Evolutionary conservation across 2,888 invertebrate genomes (phyloP), one percentile per base, ranked within the genome.

Genomic region (Tipula confusa): DNA sequence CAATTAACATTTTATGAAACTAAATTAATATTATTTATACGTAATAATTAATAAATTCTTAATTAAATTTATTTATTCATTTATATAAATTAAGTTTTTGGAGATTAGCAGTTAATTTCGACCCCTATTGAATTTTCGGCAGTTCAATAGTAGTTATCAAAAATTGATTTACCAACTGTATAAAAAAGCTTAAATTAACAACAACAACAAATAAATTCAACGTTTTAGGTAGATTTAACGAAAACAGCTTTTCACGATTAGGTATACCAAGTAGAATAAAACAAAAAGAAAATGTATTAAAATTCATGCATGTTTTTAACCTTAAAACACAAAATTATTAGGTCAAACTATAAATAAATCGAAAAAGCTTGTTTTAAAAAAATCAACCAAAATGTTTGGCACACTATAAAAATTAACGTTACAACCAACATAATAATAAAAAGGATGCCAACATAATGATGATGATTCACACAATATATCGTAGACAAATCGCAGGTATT

Each of bases 401-500:
- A 38, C 9, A 38, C n/a, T 13, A 38, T 38, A 31, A 13, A 38
- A 64, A 24, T 64, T 64, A n/a, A n/a, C n/a, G n/a, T n/a, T 24
- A 18, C 18, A 64, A 24, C 64, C 64, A 64, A 64, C 24, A 9
- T 64, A 64, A 64, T 64, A 64, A 64, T n/a, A 64, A 64, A 24
- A 9, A 36, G 18, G 64, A 24, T 64, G 64, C 64, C 64, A 64
- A 64, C 2, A 18, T 3, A 24, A 64, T 11, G 64, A 64, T 64
- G 64, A 64, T 64, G 64, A 64, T 24, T 64, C 64, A 64, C 64
- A 24, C 1, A 15, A 43, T 43, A n/a, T n/a, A 64, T 9, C 64
- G 24, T 64, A 64, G 64, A 64, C 64, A 64, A 64, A 64, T 64
- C 24, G 24, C 64, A 64, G 64, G 64, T 64, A 64, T 64, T 64